phyloP scores from a whole-genome alignment of 2,113 vertebrate species.

The Brienomyrus longianalis region DNA sequence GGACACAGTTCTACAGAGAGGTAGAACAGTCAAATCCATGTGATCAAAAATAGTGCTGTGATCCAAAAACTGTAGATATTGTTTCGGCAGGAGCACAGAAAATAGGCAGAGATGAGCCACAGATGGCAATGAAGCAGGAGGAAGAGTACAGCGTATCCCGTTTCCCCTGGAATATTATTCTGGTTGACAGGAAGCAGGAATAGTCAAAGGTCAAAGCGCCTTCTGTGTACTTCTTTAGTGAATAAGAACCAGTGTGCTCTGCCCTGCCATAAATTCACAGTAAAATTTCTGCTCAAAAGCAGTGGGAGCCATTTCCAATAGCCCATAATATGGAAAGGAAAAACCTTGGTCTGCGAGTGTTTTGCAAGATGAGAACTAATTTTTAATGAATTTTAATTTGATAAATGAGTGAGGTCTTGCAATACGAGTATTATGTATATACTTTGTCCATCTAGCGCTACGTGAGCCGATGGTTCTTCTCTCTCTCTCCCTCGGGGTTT shows the following conservation, averaged over 20 bases:
- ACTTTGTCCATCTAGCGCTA: too few relatives aligned
- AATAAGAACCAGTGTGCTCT: not conserved
- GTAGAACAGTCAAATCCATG: not conserved
- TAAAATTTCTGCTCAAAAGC: not conserved
- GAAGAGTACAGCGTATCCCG: not conserved
- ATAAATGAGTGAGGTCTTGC: too few relatives aligned
- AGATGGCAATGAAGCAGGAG: not conserved
- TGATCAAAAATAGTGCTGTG: not conserved
- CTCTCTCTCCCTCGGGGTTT: too few relatives aligned
- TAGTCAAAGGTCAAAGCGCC: conserved; percentile 28
- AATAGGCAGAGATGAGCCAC: not conserved
- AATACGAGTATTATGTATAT: too few relatives aligned
- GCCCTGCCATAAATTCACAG: not conserved
- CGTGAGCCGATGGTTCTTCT: too few relatives aligned
- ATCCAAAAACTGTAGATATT: not conserved
- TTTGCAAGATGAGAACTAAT: too few relatives aligned
- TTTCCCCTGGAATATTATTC: conserved; percentile 30
- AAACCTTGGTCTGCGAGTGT: too few relatives aligned
- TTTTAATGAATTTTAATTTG: too few relatives aligned
- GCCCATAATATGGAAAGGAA: not conserved
- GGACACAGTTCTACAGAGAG: not conserved
- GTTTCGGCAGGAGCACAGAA: not conserved
- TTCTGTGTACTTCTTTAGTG: conserved; percentile 22
- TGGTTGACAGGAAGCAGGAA: conserved; percentile 32
- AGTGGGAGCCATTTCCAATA: not conserved